phyloP scores from a whole-genome alignment of 2,888 invertebrate species.

The Tenodera sinensis region DNA sequence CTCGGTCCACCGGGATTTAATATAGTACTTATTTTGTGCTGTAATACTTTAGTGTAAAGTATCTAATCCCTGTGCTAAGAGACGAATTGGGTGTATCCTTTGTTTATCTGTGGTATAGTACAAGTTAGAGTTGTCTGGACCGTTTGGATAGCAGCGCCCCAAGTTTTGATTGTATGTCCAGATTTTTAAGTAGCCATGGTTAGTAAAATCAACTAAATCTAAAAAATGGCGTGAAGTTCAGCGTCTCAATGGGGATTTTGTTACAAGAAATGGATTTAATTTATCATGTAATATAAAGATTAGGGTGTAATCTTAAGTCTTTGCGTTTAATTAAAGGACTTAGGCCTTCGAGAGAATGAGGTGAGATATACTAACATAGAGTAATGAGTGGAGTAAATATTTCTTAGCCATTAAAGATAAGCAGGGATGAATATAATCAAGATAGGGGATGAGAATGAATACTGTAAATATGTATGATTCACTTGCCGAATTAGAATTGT shows the following conservation, averaged over 20 bases:
- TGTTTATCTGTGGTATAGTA: too few species aligned
- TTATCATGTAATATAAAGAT: not conserved
- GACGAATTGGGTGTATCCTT: too few species aligned
- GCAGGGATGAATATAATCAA: not conserved
- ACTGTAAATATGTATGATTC: not conserved
- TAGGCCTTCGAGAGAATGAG: not conserved
- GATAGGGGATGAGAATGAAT: not conserved
- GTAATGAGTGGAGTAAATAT: not conserved
- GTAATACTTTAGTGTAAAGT: too few species aligned
- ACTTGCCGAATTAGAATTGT: too few species aligned
- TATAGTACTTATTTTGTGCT: too few species aligned
- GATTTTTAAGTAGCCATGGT: not conserved
- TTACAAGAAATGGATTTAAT: not conserved
- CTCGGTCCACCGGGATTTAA: too few species aligned
- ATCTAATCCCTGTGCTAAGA: too few species aligned
- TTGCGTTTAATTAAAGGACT: not conserved
- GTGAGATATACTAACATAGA: not conserved
- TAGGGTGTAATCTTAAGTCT: not conserved
- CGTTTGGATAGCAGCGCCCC: not conserved
- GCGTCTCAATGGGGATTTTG: slow-evolving; percentile 7
- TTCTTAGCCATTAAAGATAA: not conserved
- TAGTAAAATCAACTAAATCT: slow-evolving; percentile 9
- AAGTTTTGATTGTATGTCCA: not conserved
- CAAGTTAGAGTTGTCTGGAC: not conserved
- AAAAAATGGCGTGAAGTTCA: slow-evolving; percentile 22